A percentile compares a stretch with the other conserved stretches of the same genome.
Conservation (phyloP, 2,797 vertebrate species). For the Triplophysa bombifrons region DNA sequence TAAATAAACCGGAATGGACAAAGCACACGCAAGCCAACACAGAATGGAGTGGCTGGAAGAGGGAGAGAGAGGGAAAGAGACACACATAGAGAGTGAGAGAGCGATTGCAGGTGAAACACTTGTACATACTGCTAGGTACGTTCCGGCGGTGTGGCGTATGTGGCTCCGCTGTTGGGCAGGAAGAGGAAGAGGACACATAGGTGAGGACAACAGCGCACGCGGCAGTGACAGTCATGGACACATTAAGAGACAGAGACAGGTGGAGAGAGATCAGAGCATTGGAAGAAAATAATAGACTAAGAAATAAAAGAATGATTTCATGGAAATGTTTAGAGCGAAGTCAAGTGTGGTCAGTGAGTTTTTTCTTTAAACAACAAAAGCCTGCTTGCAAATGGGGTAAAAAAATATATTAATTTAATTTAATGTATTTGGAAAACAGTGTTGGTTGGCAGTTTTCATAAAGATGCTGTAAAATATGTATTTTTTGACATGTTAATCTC, state of each 20-base stretch:
- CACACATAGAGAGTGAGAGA: constrained; percentile 23
- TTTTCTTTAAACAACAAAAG: no score
- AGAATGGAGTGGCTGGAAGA: constrained; percentile 30
- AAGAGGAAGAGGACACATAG: constrained; percentile 78
- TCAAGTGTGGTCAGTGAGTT: no score
- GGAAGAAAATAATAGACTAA: constrained; percentile 41
- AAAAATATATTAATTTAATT: no score
- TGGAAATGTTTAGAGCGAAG: not conserved
- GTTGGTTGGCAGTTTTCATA: no score
- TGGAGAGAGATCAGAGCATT: constrained; percentile 36
- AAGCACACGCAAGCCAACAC: constrained; percentile 64
- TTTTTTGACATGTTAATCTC: no score
- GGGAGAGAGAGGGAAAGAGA: constrained; percentile 45
- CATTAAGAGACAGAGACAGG: constrained; percentile 43
- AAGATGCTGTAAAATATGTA: no score
- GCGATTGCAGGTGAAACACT: constrained; percentile 70
- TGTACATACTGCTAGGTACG: constrained; percentile 92
- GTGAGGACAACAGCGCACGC: constrained; percentile 80
- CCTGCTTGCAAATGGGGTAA: no score
- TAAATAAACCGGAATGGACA: constrained; percentile 56
- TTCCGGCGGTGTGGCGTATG: constrained; percentile 84
- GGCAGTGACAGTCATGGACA: constrained; percentile 56
- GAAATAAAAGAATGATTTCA: constrained; percentile 8
- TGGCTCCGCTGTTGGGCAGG: constrained; percentile 88
- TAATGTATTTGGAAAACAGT: no score